Evolutionary conservation across 2,113 vertebrate species (phyloP).

Genomic region (Gasterosteus aculeatus): DNA sequence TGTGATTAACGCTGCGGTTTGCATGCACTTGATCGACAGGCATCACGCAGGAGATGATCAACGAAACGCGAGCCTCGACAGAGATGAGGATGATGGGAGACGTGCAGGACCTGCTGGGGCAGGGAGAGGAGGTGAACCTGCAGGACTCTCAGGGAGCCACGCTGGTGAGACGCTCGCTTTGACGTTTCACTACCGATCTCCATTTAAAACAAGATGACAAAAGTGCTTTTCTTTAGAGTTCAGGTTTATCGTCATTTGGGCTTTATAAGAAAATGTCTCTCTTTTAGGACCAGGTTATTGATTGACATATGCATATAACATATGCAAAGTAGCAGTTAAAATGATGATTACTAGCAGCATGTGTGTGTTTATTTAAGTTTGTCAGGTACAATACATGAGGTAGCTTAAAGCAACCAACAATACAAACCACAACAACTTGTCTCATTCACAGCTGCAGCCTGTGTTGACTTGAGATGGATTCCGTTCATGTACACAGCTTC

Average conservation of each 20-base stretch:
- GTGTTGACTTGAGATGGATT: not conserved
- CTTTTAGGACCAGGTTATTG: not conserved
- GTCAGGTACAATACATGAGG: not conserved
- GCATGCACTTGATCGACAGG: constrained; percentile 78
- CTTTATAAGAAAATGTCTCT: not conserved
- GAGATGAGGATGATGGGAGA: constrained; percentile 93
- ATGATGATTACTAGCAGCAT: not conserved
- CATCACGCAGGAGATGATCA: constrained; percentile 98
- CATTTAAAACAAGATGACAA: not conserved
- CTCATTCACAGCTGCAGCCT: not conserved
- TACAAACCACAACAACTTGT: not conserved
- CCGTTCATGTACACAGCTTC: not conserved
- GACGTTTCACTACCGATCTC: not conserved
- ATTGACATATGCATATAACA: not conserved
- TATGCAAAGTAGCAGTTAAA: not conserved
- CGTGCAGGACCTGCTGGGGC: constrained; percentile 88
- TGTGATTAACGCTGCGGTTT: not conserved
- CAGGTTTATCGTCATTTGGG: not conserved
- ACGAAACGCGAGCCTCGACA: constrained; percentile 90
- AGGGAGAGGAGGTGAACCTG: constrained; percentile 89
- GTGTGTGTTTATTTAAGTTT: not conserved
- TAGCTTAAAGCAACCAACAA: not conserved
- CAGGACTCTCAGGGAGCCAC: constrained; percentile 92
- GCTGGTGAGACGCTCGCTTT: constrained; percentile 83
- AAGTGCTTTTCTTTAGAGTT: not conserved